These are phyloP conservation scores for Erannis defoliaria DNA, from an alignment of 2,888 invertebrate species.

Conservation along the genomic window DNA sequence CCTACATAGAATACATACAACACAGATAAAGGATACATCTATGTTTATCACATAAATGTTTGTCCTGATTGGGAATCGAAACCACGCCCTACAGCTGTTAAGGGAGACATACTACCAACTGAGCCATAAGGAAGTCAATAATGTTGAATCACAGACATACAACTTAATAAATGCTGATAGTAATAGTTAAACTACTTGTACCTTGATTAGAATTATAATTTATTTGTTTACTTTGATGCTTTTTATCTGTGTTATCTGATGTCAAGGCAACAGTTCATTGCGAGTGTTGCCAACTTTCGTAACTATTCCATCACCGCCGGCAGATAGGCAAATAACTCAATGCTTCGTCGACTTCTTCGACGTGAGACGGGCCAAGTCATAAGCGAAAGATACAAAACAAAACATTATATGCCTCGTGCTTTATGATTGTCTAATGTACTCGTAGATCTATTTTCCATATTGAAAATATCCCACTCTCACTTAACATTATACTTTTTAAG, in stretches of 20 bases:
- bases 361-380: conserved; percentile 28
- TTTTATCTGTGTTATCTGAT: conserved; percentile 19
- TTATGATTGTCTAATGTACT: too few species aligned
- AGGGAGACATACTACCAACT: too few species aligned
- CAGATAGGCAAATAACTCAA: conserved; percentile 62
- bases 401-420: neutral
- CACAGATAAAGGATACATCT: too few species aligned
- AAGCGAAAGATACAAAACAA: conserved; percentile 11
- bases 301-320: conserved; percentile 59
- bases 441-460: too few species aligned
- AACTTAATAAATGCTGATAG: neutral
- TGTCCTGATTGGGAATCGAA: too few species aligned
- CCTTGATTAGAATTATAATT: neutral
- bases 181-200: neutral
- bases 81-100: too few species aligned
- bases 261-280: conserved; percentile 49
- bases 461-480: too few species aligned
- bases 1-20: too few species aligned
- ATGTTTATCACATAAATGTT: too few species aligned
- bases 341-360: conserved; percentile 51
- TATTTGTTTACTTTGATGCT: conserved; percentile 7
- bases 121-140: too few species aligned
- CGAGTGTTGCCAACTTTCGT: conserved; percentile 46
- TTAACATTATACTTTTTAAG: too few species aligned
- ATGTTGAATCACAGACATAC: too few species aligned